Base-by-base conservation (phyloP, 2,888 invertebrate genomes). In the Microctonus brassicae region DNA sequence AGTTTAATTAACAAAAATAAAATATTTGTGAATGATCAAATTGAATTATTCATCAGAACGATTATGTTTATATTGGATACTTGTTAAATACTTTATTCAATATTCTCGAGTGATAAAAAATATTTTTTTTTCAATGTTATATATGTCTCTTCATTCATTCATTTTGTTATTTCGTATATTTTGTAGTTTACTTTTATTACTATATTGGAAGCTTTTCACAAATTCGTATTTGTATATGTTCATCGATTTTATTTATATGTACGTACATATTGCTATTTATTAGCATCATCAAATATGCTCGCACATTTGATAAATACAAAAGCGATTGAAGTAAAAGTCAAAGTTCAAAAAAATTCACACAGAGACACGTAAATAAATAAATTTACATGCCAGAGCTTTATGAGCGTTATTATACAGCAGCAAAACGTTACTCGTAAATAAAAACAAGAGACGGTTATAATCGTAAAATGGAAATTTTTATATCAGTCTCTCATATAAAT, bases 371-470 rank as follows among this genome's bases (percentile, higher is more conserved):
- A 26, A 1, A 13, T 55, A 22, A 9, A 1, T 7, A 17, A 17
- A 22, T 29, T 10, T 13, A 7, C 7, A 4, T 26, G 0, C 2
- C 9, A 26, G 22, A 26, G 29, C 29, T 29, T 29, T 57, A 29
- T 26, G 26, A 26, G 24, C 6, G 13, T n/a, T 57, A 57, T 29
- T 26, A 26, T 7, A 11, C 29, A 26, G 10, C 6, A 6, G 26
- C 10, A 57, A 57, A n/a, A 57, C 57, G 29, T 29, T 26, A 34
- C 6, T 17, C 58, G 33, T 58, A 20, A 58, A 58, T 58, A 34
- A 58, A 58, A 33, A 17, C 17, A 39, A 9, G 39, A 11, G n/a
- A n/a, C n/a, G 20, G 24, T 61, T 61, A 63, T 63, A 13, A 61
- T 61, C 34, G 13, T 47, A 47, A 63, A 26, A 47, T 29, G 0